A percentile compares a stretch with the other conserved stretches of the same genome.
phyloP scores from a whole-genome alignment of 2,113 vertebrate species.

The Carassius gibelio region DNA sequence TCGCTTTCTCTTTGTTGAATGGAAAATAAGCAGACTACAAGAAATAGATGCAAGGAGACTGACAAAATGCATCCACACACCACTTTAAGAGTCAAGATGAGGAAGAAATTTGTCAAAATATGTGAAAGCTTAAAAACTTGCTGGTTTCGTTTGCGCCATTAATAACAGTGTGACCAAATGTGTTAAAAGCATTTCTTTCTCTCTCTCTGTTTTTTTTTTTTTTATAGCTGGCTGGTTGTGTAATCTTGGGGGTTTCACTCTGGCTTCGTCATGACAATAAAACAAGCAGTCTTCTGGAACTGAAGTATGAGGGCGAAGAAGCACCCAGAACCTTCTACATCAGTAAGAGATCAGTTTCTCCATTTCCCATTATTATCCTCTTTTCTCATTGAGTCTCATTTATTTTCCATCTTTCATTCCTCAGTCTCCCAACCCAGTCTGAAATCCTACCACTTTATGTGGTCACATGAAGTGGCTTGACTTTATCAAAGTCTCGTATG shows the following conservation, averaged over 20 bases:
- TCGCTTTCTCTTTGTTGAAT: constrained; percentile 23
- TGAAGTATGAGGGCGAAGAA: constrained; percentile 75
- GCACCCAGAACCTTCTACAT: constrained; percentile 92
- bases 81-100: background rate
- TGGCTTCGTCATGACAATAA: constrained; percentile 91
- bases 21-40: constrained; percentile 30
- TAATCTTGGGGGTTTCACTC: constrained; percentile 92
- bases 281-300: constrained; percentile 85
- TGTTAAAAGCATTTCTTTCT: background rate
- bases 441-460: background rate
- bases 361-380: background rate
- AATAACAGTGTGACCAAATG: background rate
- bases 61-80: background rate
- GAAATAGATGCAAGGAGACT: background rate
- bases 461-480: too few relatives aligned
- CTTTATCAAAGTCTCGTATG: background rate
- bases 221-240: constrained; percentile 86
- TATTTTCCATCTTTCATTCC: too few relatives aligned
- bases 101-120: background rate
- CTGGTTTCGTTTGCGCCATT: background rate
- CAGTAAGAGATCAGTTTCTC: constrained; percentile 76
- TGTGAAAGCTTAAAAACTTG: background rate
- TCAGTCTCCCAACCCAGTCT: background rate
- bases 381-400: too few relatives aligned
- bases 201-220: background rate